A percentile compares a stretch with the other conserved stretches of the same genome.
phyloP scores from a whole-genome alignment of 2,113 vertebrate species.

The Lasiurus borealis region DNA sequence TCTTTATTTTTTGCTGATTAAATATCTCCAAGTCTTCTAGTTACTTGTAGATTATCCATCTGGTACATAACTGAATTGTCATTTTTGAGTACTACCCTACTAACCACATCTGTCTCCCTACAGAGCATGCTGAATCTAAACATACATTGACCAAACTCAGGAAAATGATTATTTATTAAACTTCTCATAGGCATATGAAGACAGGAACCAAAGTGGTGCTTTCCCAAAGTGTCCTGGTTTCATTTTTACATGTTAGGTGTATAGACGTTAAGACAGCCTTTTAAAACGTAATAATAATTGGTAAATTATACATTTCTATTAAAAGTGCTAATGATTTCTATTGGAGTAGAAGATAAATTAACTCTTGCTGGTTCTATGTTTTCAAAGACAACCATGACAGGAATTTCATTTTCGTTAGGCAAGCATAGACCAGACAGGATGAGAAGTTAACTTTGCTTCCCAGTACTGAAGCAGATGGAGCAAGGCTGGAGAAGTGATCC shows the following conservation, averaged over 20 bases:
- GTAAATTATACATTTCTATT: background rate
- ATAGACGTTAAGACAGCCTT: background rate
- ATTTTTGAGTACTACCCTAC: background rate
- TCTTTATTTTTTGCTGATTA: background rate
- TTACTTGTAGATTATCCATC: background rate
- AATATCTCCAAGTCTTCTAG: background rate
- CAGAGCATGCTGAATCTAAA: background rate
- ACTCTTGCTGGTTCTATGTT: background rate
- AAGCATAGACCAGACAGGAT: background rate
- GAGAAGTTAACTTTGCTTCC: background rate
- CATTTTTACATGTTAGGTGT: background rate
- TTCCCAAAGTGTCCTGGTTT: constrained; percentile 38
- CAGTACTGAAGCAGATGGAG: background rate
- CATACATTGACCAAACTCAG: constrained; percentile 13
- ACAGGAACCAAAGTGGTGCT: background rate
- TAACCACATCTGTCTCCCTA: constrained; percentile 57
- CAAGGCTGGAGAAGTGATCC: background rate
- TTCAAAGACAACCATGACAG: background rate
- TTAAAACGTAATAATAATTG: background rate
- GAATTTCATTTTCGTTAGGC: constrained; percentile 4
- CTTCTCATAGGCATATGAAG: background rate
- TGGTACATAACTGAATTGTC: background rate
- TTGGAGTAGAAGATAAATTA: background rate
- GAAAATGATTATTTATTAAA: background rate
- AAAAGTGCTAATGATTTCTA: background rate